These are phyloP conservation scores for Emydocephalus ijimae DNA, from an alignment of 2,113 vertebrate species.

Conservation along the genomic window DNA sequence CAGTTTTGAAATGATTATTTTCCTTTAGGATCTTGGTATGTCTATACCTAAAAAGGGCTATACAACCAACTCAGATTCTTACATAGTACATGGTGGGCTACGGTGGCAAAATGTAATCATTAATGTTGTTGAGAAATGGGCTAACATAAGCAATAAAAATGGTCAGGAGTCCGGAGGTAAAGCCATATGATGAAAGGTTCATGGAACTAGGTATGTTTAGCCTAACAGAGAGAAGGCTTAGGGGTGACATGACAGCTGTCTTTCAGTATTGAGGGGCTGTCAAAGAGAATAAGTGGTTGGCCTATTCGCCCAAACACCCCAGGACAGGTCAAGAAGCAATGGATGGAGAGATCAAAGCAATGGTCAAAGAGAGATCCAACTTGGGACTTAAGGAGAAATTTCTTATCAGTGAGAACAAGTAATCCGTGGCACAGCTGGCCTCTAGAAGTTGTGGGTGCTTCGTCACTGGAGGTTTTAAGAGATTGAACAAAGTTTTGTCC, in stretches of 20 bases:
- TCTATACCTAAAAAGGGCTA: slow-evolving; percentile 41
- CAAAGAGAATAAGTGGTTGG: no score
- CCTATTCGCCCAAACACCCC: no score
- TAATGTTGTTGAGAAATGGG: not conserved
- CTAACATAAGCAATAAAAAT: not conserved
- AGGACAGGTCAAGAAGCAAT: no score
- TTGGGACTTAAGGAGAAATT: no score
- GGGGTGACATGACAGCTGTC: not conserved
- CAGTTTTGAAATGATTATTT: slow-evolving; percentile 24
- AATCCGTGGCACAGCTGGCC: no score
- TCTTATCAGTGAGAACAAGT: no score
- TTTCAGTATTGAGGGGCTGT: no score
- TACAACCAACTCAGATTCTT: slow-evolving; percentile 35
- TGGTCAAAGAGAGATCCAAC: no score
- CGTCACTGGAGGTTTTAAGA: no score
- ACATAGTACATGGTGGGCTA: not conserved
- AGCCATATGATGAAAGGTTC: not conserved
- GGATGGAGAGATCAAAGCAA: no score
- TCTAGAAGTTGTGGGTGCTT: no score
- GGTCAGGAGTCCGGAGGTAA: not conserved
- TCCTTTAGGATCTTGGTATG: slow-evolving; percentile 18
- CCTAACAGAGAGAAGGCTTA: not conserved
- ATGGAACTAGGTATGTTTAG: not conserved
- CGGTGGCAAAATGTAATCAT: slow-evolving; percentile 44
- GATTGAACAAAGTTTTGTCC: no score